Conservation (phyloP, 2,113 vertebrate species). For the Urocitellus parryii region DNA sequence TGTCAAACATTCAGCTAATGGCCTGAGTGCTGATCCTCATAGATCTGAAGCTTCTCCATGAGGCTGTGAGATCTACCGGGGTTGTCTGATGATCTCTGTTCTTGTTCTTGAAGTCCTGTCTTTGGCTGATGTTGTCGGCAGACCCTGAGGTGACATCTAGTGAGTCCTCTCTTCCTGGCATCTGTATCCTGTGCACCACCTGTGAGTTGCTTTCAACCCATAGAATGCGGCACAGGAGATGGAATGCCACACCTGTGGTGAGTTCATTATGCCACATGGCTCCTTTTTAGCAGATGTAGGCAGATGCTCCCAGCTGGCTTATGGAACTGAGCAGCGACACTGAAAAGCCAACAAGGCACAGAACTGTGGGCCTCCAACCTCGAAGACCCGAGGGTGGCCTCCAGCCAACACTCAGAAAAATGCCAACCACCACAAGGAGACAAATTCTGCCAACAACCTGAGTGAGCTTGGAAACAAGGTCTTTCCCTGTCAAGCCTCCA, state of each 20-base stretch:
- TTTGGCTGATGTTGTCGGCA: neutral
- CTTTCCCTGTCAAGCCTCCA: neutral
- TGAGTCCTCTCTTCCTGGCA: neutral
- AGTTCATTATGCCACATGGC: neutral
- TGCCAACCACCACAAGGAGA: neutral
- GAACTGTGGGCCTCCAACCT: neutral
- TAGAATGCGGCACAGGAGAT: neutral
- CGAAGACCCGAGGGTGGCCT: neutral
- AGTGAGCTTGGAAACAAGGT: neutral
- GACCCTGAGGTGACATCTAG: neutral
- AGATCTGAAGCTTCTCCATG: neutral
- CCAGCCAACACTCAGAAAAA: neutral
- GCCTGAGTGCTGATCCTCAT: neutral
- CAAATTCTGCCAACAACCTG: neutral
- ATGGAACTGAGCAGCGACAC: neutral
- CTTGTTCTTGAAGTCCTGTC: neutral
- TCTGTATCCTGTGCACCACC: neutral
- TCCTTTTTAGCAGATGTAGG: neutral
- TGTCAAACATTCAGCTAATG: neutral
- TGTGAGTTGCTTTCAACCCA: neutral
- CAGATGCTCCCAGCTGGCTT: neutral
- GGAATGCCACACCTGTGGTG: neutral
- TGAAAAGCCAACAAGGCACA: neutral
- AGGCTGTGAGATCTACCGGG: neutral
- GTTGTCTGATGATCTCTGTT: neutral